Percentiles rank a stretch among this genome's conserved stretches.
Conservation (phyloP, 2,113 vertebrate species). For the Oryzias celebensis region DNA sequence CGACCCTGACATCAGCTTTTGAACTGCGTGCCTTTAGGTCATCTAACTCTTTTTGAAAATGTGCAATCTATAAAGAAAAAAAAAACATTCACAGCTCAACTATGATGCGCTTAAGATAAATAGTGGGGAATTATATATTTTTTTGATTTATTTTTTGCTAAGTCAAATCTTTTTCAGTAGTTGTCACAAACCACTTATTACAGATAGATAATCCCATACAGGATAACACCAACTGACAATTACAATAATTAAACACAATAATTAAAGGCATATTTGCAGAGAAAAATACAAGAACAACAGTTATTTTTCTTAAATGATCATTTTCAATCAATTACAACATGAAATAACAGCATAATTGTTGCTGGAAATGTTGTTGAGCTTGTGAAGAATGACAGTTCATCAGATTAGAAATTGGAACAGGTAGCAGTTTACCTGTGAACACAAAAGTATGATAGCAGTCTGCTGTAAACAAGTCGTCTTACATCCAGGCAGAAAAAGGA, state of each 20-base stretch:
- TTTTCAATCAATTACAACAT: too few species aligned
- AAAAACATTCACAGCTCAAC: not conserved
- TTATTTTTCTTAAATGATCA: too few species aligned
- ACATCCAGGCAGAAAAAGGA: too few species aligned
- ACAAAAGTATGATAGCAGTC: not conserved
- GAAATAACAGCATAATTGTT: too few species aligned
- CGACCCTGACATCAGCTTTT: constrained; percentile 86
- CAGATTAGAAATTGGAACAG: not conserved
- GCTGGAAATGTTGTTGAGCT: not conserved
- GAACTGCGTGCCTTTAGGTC: constrained; percentile 85
- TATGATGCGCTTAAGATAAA: not conserved
- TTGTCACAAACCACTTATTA: not conserved
- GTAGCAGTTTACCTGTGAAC: not conserved
- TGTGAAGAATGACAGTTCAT: not conserved
- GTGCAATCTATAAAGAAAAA: constrained; percentile 80
- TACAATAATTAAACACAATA: too few species aligned
- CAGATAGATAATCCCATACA: not conserved
- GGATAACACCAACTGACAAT: not conserved
- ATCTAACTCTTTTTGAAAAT: constrained; percentile 94
- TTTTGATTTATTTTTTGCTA: too few species aligned
- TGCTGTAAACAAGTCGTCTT: too few species aligned
- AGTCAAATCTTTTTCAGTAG: too few species aligned
- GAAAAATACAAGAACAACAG: too few species aligned
- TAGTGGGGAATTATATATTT: too few species aligned
- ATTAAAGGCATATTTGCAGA: too few species aligned